A percentile compares a stretch with the other conserved stretches of the same genome.
These are phyloP conservation scores for Glyptemys insculpta DNA, from an alignment of 2,797 vertebrate species.

Conservation along the genomic window DNA sequence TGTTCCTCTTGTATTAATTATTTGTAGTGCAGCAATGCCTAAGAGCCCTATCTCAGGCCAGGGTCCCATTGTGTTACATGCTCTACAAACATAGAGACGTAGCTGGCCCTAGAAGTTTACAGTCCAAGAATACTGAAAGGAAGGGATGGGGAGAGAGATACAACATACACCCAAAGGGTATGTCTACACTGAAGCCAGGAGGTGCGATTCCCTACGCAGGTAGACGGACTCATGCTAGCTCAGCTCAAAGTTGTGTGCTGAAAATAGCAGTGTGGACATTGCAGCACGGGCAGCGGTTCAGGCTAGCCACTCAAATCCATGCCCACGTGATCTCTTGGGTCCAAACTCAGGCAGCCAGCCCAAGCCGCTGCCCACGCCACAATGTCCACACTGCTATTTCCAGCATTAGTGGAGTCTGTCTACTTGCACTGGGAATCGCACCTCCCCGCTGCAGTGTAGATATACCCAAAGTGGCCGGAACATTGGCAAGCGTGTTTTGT, in stretches of 20 bases:
- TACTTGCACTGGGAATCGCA: not conserved
- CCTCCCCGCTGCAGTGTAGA: too few relatives aligned
- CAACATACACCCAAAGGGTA: not conserved
- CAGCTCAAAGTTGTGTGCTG: not conserved
- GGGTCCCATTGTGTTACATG: not conserved
- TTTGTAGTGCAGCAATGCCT: constrained; percentile 5
- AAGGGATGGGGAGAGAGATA: not conserved
- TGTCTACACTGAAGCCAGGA: not conserved
- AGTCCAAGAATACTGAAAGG: not conserved
- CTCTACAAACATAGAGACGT: not conserved
- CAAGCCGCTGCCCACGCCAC: too few relatives aligned
- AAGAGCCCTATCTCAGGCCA: fast-evolving
- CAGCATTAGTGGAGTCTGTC: not conserved
- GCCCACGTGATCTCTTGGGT: not conserved
- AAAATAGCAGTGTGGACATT: not conserved
- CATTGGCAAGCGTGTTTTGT: not conserved
- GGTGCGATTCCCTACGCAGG: not conserved
- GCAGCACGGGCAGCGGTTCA: not conserved
- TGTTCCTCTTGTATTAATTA: constrained; percentile 47
- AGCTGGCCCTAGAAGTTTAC: constrained; percentile 11
- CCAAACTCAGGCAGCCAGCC: too few relatives aligned
- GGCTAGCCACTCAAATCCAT: not conserved
- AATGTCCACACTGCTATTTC: too few relatives aligned
- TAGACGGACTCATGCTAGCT: not conserved
- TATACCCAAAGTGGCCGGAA: not conserved